Evolutionary conservation across 2,797 vertebrate genomes (phyloP), one percentile per base, ranked within the genome.

Genomic region (Pelodytes ibericus): DNA sequence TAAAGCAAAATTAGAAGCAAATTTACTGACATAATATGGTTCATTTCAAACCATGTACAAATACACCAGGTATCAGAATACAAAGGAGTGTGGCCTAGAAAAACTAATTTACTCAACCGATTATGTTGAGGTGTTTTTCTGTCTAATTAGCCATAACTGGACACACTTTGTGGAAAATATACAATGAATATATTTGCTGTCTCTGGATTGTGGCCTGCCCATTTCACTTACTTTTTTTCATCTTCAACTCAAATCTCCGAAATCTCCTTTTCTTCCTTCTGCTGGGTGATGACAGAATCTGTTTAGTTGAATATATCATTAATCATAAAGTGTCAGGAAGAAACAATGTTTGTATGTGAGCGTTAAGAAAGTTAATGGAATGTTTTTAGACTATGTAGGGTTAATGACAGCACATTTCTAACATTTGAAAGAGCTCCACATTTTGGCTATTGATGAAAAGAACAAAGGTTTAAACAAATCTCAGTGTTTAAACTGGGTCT

Each of bases 231-330:
- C 30, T 18, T 51, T 29, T 33, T n/a, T 31, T 29, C n/a, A 36
- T 63, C 27, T 65, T 15, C 33, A 61, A 18, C 27, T 78, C 18
- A 72, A 67, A 73, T 68, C 53, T 58, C 30, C 53, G 30, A 41
- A 75, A 53, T 6, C 4, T 26, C 10, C 26, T 27, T 30, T 41
- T 74, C 65, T 80, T 83, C 57, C 70, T 59, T 72, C 82, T 71
- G 63, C 79, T 78, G 83, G 72, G 75, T 82, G 77, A 82, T 76
- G 82, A 88, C 80, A 86, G 65, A 82, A 85, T 83, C 22, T n/a
- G 84, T 85, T 89, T 84, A 53, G 79, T 74, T 87, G 82, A 79
- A 63, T 85, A 78, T 44, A 72, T 22, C 83, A 85, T 88, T 89
- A 88, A 85, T 88, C 82, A 82, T 58, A 75, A 2, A 27, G 75